phyloP scores from a whole-genome alignment of 2,113 vertebrate genomes.

The Rhombomys opimus region DNA sequence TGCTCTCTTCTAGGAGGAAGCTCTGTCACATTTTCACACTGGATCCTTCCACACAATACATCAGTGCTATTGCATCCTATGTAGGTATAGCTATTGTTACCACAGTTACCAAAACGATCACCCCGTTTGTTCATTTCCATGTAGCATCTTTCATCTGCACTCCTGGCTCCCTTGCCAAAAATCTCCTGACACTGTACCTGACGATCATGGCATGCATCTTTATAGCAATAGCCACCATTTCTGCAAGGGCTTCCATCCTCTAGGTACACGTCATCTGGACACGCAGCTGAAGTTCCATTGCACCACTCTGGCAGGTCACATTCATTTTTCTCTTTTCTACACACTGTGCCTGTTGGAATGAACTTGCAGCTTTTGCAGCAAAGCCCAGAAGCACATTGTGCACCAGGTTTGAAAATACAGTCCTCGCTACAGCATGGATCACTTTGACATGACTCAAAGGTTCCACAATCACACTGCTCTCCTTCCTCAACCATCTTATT shows the following conservation, averaged over 20 bases:
- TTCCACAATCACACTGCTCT: conserved; percentile 53
- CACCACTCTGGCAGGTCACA: conserved; percentile 48
- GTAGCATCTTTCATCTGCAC: conserved; percentile 73
- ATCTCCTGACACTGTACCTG: conserved; percentile 87
- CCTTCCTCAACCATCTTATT: not conserved
- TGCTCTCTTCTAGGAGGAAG: accelerated
- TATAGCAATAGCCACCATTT: conserved; percentile 86
- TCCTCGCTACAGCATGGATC: not conserved
- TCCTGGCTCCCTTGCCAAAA: conserved; percentile 81
- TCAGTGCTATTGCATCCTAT: conserved; percentile 57
- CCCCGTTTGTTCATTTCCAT: conserved; percentile 76
- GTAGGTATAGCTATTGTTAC: not conserved
- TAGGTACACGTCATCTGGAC: not conserved
- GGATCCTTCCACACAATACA: conserved; percentile 65
- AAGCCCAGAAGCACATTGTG: not conserved
- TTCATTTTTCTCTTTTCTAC: not conserved
- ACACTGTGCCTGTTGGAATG: not conserved
- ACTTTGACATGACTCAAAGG: not conserved
- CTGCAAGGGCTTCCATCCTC: conserved; percentile 35
- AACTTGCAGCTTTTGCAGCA: not conserved
- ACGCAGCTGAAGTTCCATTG: not conserved
- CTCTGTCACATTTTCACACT: not conserved
- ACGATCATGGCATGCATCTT: conserved; percentile 86
- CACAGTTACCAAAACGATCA: conserved; percentile 74
- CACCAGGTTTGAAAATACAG: not conserved